Conservation (phyloP, 2,888 invertebrate genomes). For the Aquatica leii region DNA sequence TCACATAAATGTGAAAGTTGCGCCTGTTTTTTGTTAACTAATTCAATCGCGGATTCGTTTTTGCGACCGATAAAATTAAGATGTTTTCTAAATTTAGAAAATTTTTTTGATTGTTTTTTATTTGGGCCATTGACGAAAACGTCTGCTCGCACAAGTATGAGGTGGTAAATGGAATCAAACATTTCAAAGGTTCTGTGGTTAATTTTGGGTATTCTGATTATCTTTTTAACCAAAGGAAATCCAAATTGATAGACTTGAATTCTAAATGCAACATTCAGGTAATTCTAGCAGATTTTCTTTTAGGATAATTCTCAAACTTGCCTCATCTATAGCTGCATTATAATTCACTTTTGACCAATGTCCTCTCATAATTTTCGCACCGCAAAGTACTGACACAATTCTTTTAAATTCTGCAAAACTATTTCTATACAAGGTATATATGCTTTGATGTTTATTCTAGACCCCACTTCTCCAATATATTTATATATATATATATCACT, state of each 20-base stretch:
- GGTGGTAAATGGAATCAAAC: constrained; percentile 21
- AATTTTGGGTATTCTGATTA: not conserved
- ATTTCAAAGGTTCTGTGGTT: not conserved
- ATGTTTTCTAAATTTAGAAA: constrained; percentile 46
- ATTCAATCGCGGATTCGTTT: constrained; percentile 24
- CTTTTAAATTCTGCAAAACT: not conserved
- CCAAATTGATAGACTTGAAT: not conserved
- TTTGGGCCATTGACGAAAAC: constrained; percentile 47
- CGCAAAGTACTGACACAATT: not conserved
- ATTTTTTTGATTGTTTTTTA: no score
- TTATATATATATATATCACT: no score
- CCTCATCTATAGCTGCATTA: not conserved
- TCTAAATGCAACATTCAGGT: not conserved
- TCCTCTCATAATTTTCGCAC: not conserved
- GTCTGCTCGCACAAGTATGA: constrained; percentile 19
- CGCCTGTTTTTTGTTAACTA: not conserved
- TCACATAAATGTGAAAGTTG: no score
- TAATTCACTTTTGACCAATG: not conserved
- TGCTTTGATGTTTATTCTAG: not conserved
- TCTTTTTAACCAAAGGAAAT: not conserved
- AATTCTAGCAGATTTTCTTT: no score
- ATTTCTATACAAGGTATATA: not conserved
- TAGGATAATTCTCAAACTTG: not conserved
- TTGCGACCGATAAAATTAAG: constrained; percentile 43
- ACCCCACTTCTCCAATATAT: no score